Evolutionary conservation across 2,888 invertebrate genomes (phyloP).

Genomic region (Trilocha varians): DNA sequence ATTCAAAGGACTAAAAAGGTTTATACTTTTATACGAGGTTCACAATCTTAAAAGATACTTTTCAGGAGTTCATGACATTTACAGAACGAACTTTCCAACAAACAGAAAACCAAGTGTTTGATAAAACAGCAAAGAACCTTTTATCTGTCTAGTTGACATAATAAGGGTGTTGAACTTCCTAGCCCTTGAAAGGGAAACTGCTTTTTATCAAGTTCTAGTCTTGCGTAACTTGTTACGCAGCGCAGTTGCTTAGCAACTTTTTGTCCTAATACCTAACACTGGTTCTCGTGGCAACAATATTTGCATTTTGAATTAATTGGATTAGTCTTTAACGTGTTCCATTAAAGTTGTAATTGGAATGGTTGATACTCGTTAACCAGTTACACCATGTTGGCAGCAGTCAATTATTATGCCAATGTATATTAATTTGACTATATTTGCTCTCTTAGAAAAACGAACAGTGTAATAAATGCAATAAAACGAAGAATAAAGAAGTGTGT

Average conservation of each 20-base stretch:
- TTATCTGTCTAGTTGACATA: slow-evolving; percentile 35
- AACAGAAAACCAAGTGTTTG: background rate
- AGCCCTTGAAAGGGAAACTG: slow-evolving; percentile 55
- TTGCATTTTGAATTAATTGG: slow-evolving; percentile 22
- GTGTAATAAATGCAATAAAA: background rate
- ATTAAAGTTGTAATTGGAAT: background rate
- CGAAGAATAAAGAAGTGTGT: background rate
- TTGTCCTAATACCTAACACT: slow-evolving; percentile 39
- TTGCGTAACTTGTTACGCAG: slow-evolving; percentile 57
- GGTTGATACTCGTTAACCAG: no score
- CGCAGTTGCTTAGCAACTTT: slow-evolving; percentile 37
- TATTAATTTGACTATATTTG: background rate
- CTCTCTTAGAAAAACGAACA: background rate
- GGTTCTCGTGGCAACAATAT: slow-evolving; percentile 1
- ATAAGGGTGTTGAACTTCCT: slow-evolving; percentile 55
- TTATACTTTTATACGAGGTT: no score
- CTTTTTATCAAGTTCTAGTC: slow-evolving; percentile 51
- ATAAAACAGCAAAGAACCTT: background rate
- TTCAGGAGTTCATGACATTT: no score
- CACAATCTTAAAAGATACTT: no score
- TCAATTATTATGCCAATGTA: background rate
- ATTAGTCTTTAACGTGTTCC: slow-evolving; percentile 9
- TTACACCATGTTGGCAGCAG: background rate
- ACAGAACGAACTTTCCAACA: no score
- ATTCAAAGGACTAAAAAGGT: no score